Percentiles rank a stretch among this genome's conserved stretches.
Evolutionary conservation across 2,113 vertebrate species (phyloP).

Genomic region (Speoplatyrhinus poulsoni): DNA sequence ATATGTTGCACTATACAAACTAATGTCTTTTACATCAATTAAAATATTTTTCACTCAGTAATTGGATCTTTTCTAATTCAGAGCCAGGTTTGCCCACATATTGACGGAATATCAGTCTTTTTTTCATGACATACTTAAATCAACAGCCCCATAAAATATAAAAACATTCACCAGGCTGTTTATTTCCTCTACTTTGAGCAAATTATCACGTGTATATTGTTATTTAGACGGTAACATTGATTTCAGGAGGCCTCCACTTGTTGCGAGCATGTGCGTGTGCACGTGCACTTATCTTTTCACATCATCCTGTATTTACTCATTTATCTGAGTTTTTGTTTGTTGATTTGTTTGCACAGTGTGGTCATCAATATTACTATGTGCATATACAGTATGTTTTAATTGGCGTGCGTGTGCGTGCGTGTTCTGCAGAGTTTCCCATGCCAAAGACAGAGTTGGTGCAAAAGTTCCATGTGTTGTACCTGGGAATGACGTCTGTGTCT

Average conservation of each 20-base stretch:
- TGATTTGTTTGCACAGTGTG: too few relatives aligned
- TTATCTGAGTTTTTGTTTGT: not conserved
- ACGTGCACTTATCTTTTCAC: not conserved
- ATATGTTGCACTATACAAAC: too few relatives aligned
- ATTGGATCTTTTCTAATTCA: not conserved
- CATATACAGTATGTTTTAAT: not conserved
- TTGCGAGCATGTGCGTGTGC: not conserved
- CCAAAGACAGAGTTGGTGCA: constrained; percentile 98
- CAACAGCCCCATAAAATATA: constrained; percentile 37
- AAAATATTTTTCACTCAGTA: not conserved
- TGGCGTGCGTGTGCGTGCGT: constrained; percentile 3
- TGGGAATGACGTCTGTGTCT: constrained; percentile 88
- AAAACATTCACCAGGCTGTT: constrained; percentile 60
- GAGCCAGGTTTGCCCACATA: not conserved
- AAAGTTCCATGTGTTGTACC: constrained; percentile 93
- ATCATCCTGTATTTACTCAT: not conserved
- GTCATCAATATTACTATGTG: too few relatives aligned
- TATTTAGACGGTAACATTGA: constrained; percentile 29
- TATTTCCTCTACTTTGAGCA: constrained; percentile 49
- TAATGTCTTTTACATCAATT: not conserved
- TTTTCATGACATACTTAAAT: constrained; percentile 43
- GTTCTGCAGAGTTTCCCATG: constrained; percentile 92
- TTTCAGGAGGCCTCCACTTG: not conserved
- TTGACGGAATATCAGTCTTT: not conserved
- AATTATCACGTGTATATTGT: constrained; percentile 48